phyloP scores from a whole-genome alignment of 2,888 invertebrate genomes.

The Xestia xanthographa region DNA sequence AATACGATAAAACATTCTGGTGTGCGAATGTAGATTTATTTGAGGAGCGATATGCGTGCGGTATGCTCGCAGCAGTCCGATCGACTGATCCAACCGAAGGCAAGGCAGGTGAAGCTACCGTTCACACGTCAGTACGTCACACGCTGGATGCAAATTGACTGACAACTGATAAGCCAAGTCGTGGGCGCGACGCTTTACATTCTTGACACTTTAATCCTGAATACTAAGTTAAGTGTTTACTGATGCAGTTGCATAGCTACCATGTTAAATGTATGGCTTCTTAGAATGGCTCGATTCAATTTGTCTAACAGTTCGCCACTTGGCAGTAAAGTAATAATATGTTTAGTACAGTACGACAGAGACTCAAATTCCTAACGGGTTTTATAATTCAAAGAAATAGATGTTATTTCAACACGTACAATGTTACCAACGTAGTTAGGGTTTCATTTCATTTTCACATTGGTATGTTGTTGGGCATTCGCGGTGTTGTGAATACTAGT shows the following conservation, averaged over 20 bases:
- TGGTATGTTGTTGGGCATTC: slow-evolving; percentile 30
- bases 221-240: slow-evolving; percentile 43
- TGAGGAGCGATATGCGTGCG: slow-evolving; percentile 62
- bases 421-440: slow-evolving; percentile 16
- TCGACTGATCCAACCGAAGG: slow-evolving; percentile 61
- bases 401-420: slow-evolving; percentile 12
- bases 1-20: slow-evolving; percentile 1
- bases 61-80: slow-evolving; percentile 51
- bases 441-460: slow-evolving; percentile 30
- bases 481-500: slow-evolving; percentile 18
- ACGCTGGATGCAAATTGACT: slow-evolving; percentile 64
- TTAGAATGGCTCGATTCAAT: neutral
- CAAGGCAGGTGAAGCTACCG: slow-evolving; percentile 24
- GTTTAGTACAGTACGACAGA: slow-evolving; percentile 24
- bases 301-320: slow-evolving; percentile 20
- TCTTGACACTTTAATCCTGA: slow-evolving; percentile 57
- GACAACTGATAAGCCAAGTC: slow-evolving; percentile 62
- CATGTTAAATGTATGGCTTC: slow-evolving; percentile 32
- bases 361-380: slow-evolving; percentile 48
- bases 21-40: slow-evolving; percentile 11
- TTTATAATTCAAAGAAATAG: slow-evolving; percentile 41
- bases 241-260: slow-evolving; percentile 38
- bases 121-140: slow-evolving; percentile 50
- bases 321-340: slow-evolving; percentile 36
- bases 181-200: slow-evolving; percentile 34